A percentile compares a stretch with the other conserved stretches of the same genome.
phyloP scores from a whole-genome alignment of 2,113 vertebrate genomes.

The Misgurnus mizolepis region DNA sequence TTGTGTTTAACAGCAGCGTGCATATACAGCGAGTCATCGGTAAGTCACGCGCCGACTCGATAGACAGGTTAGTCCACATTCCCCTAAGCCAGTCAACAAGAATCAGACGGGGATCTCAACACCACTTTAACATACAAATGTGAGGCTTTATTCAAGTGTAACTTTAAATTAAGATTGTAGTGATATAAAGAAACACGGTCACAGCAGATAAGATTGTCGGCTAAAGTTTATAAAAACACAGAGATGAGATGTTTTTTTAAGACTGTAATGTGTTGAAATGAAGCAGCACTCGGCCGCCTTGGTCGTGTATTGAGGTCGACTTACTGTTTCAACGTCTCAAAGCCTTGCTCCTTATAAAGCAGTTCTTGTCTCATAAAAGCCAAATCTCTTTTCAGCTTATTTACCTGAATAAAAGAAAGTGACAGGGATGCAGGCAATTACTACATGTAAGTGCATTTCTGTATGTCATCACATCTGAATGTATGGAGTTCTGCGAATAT shows the following conservation, averaged over 20 bases:
- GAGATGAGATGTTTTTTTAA: neutral
- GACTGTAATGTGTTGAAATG: neutral
- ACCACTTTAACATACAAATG: neutral
- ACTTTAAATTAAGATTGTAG: too few species aligned
- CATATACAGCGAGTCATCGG: slow-evolving; percentile 52
- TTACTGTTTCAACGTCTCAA: slow-evolving; percentile 93
- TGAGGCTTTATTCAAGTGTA: too few species aligned
- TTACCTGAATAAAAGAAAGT: slow-evolving; percentile 79
- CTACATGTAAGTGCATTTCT: neutral
- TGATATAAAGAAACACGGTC: too few species aligned
- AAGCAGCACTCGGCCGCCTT: slow-evolving; percentile 17
- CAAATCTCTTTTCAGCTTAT: slow-evolving; percentile 94
- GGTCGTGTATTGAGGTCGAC: slow-evolving; percentile 56
- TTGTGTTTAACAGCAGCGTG: slow-evolving; percentile 15
- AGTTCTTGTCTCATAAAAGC: slow-evolving; percentile 94
- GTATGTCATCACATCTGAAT: neutral
- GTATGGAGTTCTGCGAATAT: neutral
- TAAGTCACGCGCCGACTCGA: slow-evolving; percentile 61
- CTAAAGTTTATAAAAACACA: neutral
- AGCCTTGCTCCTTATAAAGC: slow-evolving; percentile 93
- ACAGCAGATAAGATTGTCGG: neutral
- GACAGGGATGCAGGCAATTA: slow-evolving; percentile 3
- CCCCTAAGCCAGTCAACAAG: slow-evolving; percentile 47
- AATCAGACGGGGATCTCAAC: slow-evolving; percentile 9
- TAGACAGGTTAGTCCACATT: slow-evolving; percentile 73